Evolutionary conservation across 1,140 invertebrate genomes (phyloP).

Genomic region (Heliconius congener): DNA sequence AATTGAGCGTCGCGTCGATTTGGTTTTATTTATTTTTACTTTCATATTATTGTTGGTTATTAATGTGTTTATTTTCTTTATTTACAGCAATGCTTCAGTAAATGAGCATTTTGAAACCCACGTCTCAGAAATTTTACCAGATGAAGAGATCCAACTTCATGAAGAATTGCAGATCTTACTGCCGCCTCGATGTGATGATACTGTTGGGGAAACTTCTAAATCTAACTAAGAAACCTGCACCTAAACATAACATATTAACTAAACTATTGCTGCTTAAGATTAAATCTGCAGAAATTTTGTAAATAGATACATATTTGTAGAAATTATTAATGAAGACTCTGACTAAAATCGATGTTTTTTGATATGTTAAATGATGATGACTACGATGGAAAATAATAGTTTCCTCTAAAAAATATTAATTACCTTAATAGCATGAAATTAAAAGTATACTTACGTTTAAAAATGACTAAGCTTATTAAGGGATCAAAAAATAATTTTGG

Average conservation of each 20-base stretch:
- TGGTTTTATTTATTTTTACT: no score
- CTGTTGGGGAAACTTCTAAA: conserved; percentile 49
- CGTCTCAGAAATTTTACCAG: conserved; percentile 50
- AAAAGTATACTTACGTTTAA: conserved; percentile 15
- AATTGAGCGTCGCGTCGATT: no score
- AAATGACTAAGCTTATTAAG: conserved; percentile 41
- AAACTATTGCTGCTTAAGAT: no score
- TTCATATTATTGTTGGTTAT: neutral
- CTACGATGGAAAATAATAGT: neutral
- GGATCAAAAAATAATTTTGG: conserved; percentile 43
- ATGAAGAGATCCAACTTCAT: conserved; percentile 65
- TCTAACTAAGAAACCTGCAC: neutral
- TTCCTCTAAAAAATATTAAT: neutral
- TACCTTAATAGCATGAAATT: neutral
- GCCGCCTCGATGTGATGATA: conserved; percentile 67
- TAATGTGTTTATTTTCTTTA: neutral
- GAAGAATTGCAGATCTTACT: conserved; percentile 73
- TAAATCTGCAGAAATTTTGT: neutral
- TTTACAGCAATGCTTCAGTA: conserved; percentile 45
- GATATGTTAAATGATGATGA: neutral
- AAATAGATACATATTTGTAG: neutral
- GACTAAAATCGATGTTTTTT: neutral
- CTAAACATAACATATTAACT: neutral
- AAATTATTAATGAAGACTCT: neutral
- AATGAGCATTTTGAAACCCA: conserved; percentile 54